A percentile compares a stretch with the other conserved stretches of the same genome.
Conservation (phyloP, 1,140 invertebrate genomes). For the Hesperophylax magnus region DNA sequence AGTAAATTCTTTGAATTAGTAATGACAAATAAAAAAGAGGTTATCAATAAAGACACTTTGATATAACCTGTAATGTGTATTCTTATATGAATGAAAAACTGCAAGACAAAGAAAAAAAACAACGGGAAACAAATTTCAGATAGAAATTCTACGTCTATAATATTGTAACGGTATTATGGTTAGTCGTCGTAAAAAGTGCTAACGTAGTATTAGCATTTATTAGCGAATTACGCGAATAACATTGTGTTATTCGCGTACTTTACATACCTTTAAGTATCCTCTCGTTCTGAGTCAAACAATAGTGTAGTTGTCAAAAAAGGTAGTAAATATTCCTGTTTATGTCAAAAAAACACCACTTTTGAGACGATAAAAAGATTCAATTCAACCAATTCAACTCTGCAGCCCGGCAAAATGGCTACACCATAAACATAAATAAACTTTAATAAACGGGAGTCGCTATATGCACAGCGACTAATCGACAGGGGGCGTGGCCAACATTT, state of each 20-base stretch:
- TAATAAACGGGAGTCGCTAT: too few relatives aligned
- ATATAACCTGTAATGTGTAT: not conserved
- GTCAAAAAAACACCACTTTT: conserved; percentile 26
- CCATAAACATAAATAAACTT: too few relatives aligned
- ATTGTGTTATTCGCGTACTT: not conserved
- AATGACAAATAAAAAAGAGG: not conserved
- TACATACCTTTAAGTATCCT: conserved; percentile 1
- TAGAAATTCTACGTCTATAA: too few relatives aligned
- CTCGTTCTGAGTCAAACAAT: conserved; percentile 1
- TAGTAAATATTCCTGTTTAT: not conserved
- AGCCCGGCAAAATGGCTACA: conserved; percentile 43
- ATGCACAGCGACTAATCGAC: too few relatives aligned
- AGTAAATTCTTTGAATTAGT: not conserved
- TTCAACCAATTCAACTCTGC: too few relatives aligned
- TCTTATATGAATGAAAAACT: too few relatives aligned
- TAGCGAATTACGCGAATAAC: not conserved
- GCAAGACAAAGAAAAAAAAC: too few relatives aligned
- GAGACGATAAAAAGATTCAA: conserved; percentile 4
- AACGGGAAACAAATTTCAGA: too few relatives aligned
- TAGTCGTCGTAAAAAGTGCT: conserved; percentile 5
- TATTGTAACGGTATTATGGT: conserved; percentile 13
- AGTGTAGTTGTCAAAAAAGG: not conserved
- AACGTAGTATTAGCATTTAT: not conserved
- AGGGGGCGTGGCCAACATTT: too few relatives aligned
- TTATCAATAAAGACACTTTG: conserved; percentile 1